Conservation (phyloP, 2,113 vertebrate genomes). For the Pogonocichla stellata region DNA sequence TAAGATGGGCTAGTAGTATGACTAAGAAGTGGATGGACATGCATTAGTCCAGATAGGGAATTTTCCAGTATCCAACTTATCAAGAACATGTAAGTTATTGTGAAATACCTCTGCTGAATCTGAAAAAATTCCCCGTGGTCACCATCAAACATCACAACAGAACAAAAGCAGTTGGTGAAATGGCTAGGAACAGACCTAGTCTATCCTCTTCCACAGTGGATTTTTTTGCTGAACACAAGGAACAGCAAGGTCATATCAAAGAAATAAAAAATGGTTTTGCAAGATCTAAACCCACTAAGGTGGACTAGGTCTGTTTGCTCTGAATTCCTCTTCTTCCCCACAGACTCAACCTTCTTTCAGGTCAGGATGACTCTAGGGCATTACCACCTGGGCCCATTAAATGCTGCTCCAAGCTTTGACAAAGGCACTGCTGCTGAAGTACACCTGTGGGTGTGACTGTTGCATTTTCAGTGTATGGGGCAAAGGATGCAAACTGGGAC, state of each 20-base stretch:
- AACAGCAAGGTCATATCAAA: not conserved
- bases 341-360: not conserved
- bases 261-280: not conserved
- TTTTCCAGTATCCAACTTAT: not conserved
- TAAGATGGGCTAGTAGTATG: not conserved
- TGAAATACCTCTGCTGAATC: not conserved
- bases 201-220: not conserved
- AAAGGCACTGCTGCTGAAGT: not conserved
- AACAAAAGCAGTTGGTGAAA: not conserved
- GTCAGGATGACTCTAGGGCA: not conserved
- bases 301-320: not conserved
- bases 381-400: slow-evolving; percentile 7
- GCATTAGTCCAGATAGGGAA: not conserved
- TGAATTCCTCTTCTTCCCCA: not conserved
- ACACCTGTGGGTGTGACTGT: not conserved
- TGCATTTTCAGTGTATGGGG: not conserved
- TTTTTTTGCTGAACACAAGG: not conserved
- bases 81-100: not conserved
- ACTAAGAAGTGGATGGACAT: not conserved
- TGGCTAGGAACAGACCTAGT: not conserved
- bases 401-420: not conserved
- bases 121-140: rapidly evolving
- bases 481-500: not conserved
- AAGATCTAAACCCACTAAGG: not conserved
- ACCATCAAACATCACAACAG: not conserved